Evolutionary conservation across 1,140 invertebrate genomes (phyloP), one percentile per base, ranked within the genome.

Genomic region (Meloidogyne hapla): DNA sequence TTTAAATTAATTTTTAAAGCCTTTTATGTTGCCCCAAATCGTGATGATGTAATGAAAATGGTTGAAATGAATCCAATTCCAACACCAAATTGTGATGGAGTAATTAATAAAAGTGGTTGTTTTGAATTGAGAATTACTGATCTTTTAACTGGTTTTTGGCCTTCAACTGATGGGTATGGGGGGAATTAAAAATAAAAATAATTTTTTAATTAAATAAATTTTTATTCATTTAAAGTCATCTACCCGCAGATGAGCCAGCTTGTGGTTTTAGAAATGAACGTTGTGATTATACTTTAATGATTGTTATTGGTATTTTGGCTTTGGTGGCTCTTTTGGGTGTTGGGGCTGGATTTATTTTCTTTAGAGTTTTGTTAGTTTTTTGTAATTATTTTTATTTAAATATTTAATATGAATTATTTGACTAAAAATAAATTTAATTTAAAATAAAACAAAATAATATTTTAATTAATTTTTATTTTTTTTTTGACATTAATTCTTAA

Each of bases 81-180:
- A n/a, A 69, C 26, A 3, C 48, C 23, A 13, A 85, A 87, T 68
- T 86, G 84, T 72, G 82, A 86, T 68, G 84, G 85, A 38, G 21
- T 83, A 13, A 79, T 79, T 25, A 87, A 81, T 38, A 79, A 80
- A 75, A 81, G 78, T 21, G 83, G 82, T 13, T 86, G 84, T 76
- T 84, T 84, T 75, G 84, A 86, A 28, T 63, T 77, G 25, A 68
- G 23, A 38, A 13, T 86, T 5, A 80, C 78, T 23, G 85, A 86
- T 64, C 45, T 86, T 12, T 77, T 81, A 13, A 87, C 84, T 25
- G 84, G 84, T 38, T 86, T 87, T 68, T 86, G 84, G 84, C 84
- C 85, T 25, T 83, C 81, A 0, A 13, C 76, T 4, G 84, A 85
- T 70, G 83, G 83, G 48, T 62, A 70, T 4, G 33, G 33, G 33